Evolutionary conservation across 2,113 vertebrate species (phyloP).

Genomic region (Eolophus roseicapilla): DNA sequence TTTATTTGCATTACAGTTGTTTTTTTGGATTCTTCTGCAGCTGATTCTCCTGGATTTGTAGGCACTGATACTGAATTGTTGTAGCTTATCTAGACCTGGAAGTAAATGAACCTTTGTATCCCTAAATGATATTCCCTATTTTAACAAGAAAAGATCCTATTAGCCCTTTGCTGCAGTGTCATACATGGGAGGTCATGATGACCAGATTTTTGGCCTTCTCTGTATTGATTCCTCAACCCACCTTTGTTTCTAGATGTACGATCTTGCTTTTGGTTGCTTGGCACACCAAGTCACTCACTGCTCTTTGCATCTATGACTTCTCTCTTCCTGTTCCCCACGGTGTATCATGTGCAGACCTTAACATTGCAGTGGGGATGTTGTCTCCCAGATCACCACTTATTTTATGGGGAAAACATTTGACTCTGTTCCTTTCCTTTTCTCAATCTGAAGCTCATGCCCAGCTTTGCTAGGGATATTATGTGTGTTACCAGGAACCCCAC

Average conservation of each 20-base stretch:
- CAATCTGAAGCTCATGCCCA: neutral
- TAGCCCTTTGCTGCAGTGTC: neutral
- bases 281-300: neutral
- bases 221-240: neutral
- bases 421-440: neutral
- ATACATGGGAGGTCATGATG: neutral
- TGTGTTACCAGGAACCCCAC: neutral
- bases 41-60: neutral
- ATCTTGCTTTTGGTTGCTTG: neutral
- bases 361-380: neutral
- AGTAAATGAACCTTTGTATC: neutral
- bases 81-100: neutral
- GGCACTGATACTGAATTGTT: neutral
- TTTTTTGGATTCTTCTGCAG: neutral
- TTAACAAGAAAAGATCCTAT: neutral
- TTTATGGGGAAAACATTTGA: neutral
- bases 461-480: neutral
- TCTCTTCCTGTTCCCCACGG: neutral
- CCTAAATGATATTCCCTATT: neutral
- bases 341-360: neutral
- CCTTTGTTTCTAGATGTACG: neutral
- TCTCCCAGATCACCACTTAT: neutral
- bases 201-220: neutral
- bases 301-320: neutral
- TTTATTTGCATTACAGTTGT: neutral